Evolutionary conservation across 2,888 invertebrate species (phyloP).

Genomic region (Aleiodes testaceus): DNA sequence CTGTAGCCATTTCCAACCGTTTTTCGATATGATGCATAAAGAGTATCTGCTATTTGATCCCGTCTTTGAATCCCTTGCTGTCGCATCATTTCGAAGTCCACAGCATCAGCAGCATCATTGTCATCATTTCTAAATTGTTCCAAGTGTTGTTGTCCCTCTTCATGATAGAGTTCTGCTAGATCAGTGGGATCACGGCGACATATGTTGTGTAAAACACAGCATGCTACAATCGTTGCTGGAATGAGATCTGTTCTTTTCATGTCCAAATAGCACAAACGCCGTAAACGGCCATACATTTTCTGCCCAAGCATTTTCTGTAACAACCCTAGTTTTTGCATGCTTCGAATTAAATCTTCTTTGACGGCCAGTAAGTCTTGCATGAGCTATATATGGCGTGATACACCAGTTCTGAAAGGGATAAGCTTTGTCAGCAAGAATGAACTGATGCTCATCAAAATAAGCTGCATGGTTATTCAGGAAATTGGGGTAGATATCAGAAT

Average conservation of each 20-base stretch:
- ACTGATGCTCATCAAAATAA: neutral
- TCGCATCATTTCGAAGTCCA: neutral
- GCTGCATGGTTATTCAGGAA: neutral
- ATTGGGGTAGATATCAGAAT: neutral
- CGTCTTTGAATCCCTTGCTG: neutral
- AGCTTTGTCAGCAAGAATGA: neutral
- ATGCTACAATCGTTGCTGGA: neutral
- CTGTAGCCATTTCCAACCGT: no score
- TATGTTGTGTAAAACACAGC: neutral
- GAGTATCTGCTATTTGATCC: neutral
- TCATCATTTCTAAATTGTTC: neutral
- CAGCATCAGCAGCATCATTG: neutral
- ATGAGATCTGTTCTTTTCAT: neutral
- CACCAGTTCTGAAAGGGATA: neutral
- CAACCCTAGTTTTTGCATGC: neutral
- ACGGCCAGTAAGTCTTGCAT: neutral
- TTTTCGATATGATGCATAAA: no score
- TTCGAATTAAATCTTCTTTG: neutral
- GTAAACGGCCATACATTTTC: neutral
- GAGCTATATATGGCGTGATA: neutral
- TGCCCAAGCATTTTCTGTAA: neutral
- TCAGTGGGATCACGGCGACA: neutral
- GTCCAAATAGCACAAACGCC: neutral
- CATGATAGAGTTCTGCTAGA: neutral
- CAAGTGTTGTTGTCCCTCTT: neutral